These are phyloP conservation scores for Thryonomys swinderianus DNA, from an alignment of 2,113 vertebrate genomes.

Conservation along the genomic window DNA sequence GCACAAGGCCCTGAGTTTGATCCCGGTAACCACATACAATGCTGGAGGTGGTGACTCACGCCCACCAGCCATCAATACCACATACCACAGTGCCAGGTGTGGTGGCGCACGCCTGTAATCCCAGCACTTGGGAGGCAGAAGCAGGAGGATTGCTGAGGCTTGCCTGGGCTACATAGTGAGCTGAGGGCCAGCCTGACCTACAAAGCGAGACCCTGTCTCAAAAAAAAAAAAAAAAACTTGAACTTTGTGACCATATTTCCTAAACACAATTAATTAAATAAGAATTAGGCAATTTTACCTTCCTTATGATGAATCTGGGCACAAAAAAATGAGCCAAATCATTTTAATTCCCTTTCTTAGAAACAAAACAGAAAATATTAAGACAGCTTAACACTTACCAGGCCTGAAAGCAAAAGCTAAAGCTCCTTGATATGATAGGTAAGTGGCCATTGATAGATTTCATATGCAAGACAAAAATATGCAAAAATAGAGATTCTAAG, in stretches of 20 bases:
- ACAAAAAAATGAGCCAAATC: constrained; percentile 22
- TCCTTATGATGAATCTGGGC: constrained; percentile 9
- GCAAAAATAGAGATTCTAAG: neutral
- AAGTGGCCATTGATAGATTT: neutral
- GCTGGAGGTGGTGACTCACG: no score
- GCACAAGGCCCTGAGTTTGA: no score
- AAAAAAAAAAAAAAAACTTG: no score
- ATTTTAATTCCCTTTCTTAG: constrained; percentile 9
- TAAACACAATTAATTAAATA: constrained; percentile 38
- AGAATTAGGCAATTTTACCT: neutral
- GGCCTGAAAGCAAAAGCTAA: constrained; percentile 45
- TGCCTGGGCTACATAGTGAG: no score
- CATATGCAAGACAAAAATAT: constrained; percentile 5
- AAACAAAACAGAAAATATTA: constrained; percentile 38
- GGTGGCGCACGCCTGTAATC: no score
- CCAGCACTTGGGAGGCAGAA: no score
- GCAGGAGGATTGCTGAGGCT: no score
- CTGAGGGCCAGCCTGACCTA: no score
- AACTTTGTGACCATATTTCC: neutral
- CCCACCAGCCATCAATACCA: no score
- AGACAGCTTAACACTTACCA: neutral
- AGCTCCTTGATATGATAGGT: neutral
- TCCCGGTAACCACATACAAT: no score
- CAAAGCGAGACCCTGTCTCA: no score
- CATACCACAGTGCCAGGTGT: no score